These are phyloP conservation scores for Dipodomys spectabilis DNA, from an alignment of 2,113 vertebrate genomes.

Conservation along the genomic window DNA sequence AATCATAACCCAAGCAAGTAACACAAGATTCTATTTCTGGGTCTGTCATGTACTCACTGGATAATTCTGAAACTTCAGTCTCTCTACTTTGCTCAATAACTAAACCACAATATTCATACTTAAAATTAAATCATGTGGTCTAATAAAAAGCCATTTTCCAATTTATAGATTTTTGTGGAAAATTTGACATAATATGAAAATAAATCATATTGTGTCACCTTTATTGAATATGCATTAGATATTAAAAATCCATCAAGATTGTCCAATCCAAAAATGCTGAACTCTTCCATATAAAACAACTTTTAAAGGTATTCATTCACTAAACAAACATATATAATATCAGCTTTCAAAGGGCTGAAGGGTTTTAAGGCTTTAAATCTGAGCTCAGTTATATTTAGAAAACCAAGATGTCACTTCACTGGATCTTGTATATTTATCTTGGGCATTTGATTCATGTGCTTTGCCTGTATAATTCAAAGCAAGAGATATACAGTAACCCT, in stretches of 20 bases:
- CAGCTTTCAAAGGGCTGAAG: constrained; percentile 48
- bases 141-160: constrained; percentile 39
- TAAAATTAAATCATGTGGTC: constrained; percentile 54
- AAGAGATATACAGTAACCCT: constrained; percentile 49
- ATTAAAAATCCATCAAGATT: constrained; percentile 42
- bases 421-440: constrained; percentile 70
- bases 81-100: constrained; percentile 54
- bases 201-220: constrained; percentile 29
- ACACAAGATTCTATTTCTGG: constrained; percentile 72
- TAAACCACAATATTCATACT: constrained; percentile 19
- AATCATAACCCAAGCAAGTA: constrained; percentile 72
- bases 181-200: constrained; percentile 44
- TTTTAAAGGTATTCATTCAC: constrained; percentile 50
- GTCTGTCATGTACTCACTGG: constrained; percentile 65
- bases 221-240: constrained; percentile 35
- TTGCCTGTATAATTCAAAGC: constrained; percentile 65
- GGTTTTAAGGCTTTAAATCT: constrained; percentile 60
- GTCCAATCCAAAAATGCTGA: constrained; percentile 16
- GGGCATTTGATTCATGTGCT: constrained; percentile 65
- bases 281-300: constrained; percentile 46
- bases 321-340: constrained; percentile 22
- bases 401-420: constrained; percentile 68
- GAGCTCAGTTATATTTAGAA: constrained; percentile 78
- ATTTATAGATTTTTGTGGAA: constrained; percentile 59
- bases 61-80: constrained; percentile 61